Conservation (phyloP, 2,113 vertebrate genomes). For the Rallus limicola region DNA sequence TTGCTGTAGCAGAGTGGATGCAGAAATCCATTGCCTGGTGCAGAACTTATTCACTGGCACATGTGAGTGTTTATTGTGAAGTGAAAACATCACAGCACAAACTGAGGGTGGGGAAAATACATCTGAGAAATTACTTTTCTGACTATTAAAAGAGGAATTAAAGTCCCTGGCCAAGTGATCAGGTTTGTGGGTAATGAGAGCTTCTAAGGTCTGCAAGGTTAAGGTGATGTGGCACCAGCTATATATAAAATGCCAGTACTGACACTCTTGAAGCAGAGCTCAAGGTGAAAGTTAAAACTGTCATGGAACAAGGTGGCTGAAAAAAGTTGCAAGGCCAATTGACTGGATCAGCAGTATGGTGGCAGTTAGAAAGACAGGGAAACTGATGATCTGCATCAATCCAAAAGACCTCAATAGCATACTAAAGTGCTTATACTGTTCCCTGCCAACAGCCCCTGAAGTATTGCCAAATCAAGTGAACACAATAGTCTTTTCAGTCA, state of each 20-base stretch:
- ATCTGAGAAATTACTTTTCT: slow-evolving; percentile 19
- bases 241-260: slow-evolving; percentile 19
- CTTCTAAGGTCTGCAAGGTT: slow-evolving; percentile 38
- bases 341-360: slow-evolving; percentile 61
- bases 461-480: slow-evolving; percentile 63
- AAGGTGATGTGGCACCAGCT: slow-evolving; percentile 31
- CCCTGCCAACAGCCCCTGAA: slow-evolving; percentile 67
- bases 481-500: slow-evolving; percentile 69
- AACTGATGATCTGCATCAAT: slow-evolving; percentile 66
- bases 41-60: not conserved
- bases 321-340: slow-evolving; percentile 63
- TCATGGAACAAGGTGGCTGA: slow-evolving; percentile 43
- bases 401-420: slow-evolving; percentile 68
- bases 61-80: not conserved
- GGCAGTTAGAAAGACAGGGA: slow-evolving; percentile 65
- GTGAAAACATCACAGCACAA: not conserved
- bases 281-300: slow-evolving; percentile 65
- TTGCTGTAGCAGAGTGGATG: not conserved
- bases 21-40: not conserved
- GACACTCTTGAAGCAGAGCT: slow-evolving; percentile 6
- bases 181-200: slow-evolving; percentile 21
- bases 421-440: slow-evolving; percentile 58
- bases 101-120: not conserved
- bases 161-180: slow-evolving; percentile 20
- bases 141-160: slow-evolving; percentile 6